Base-by-base conservation (phyloP, 2,888 invertebrate species). In the Seira sanloemensis region DNA sequence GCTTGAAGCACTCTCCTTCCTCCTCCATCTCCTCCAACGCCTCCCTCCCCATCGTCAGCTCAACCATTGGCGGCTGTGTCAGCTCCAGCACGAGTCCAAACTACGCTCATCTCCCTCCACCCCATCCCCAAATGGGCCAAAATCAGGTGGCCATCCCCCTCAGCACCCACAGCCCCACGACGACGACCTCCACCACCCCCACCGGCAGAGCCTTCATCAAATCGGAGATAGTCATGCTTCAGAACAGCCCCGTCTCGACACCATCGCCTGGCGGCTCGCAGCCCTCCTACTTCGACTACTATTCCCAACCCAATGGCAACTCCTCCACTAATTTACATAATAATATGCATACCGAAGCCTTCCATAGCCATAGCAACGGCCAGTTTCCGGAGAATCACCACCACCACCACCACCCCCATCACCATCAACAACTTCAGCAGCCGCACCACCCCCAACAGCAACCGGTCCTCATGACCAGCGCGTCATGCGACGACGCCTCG, bases 291-390 rank as follows among this genome's bases (percentile, higher is more conserved):
- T n/a, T 27, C 19, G 16, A 50, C 1, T 18, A 18, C 18, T 54
- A 72, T n/a, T 24, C 68, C 19, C 81, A 81, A 19, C 75, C 68
- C 27, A 76, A 68, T 65, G 75, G 71, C 65, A 71, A 76, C 65
- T 81, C 75, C 50, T 65, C 68, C 46, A 65, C 67, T 16, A 37
- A 37, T 37, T n/a, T n/a, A n/a, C n/a, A n/a, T n/a, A n/a, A n/a
- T n/a, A n/a, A n/a, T n/a, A n/a, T n/a, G n/a, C n/a, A n/a, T n/a
- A n/a, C n/a, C n/a, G n/a, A n/a, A n/a, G n/a, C n/a, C n/a, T n/a
- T n/a, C n/a, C n/a, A n/a, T n/a, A n/a, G 4, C 18, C 66, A 23
- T 23, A 24, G 12, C 1, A 37, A 26, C 24, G 2, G 5, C 23
- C 74, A 50, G 0, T 73, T 9, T 19, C 80, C 67, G 18, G 74